phyloP scores from a whole-genome alignment of 2,797 vertebrate species.

The Mormyrops attenuatus region DNA sequence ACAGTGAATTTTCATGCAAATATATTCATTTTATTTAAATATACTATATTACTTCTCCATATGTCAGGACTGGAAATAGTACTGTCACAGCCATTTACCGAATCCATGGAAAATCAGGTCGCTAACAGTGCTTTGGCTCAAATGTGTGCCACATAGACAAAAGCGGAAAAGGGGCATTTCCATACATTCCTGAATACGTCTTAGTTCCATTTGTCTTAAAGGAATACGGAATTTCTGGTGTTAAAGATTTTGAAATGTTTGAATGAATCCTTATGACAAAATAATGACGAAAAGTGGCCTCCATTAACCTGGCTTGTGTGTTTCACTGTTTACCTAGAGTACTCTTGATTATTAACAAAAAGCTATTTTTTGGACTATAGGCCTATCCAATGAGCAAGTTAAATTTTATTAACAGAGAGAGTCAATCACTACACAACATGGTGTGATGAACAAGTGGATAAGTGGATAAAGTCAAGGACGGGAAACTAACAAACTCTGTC shows the following conservation, averaged over 20 bases:
- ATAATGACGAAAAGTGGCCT: neutral
- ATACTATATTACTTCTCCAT: neutral
- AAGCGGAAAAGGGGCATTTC: neutral
- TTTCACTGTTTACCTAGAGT: neutral
- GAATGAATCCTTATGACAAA: neutral
- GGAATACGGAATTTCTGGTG: neutral
- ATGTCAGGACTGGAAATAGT: neutral
- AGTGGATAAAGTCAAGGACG: neutral
- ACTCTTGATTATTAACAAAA: neutral
- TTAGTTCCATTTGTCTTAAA: neutral
- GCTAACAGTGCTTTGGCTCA: neutral
- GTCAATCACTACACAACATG: neutral
- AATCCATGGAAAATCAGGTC: neutral
- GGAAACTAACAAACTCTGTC: neutral
- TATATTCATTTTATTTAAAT: neutral
- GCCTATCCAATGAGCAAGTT: neutral
- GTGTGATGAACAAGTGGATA: neutral
- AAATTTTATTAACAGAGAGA: neutral
- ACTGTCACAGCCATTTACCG: neutral
- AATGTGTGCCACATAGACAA: neutral
- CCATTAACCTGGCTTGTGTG: neutral
- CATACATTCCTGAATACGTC: neutral
- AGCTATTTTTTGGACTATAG: neutral
- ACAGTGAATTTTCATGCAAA: neutral
- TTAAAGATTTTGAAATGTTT: neutral